Evolutionary conservation across 2,888 invertebrate species (phyloP), one percentile per base, ranked within the genome.

Genomic region (Unio pictorum): DNA sequence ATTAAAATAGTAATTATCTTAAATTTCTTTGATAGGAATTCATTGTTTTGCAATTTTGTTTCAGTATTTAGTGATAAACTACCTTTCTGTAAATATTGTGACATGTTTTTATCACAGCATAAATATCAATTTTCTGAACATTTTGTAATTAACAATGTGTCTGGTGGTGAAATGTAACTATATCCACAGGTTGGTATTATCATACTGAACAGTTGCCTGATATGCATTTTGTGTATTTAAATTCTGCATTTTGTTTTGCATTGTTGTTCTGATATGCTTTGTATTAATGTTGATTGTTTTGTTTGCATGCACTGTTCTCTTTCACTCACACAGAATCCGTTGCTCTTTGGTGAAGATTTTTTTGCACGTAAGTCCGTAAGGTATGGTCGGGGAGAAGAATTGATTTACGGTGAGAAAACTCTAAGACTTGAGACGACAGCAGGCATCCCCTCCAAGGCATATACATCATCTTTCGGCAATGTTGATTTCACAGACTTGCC

Each of bases 401-500:
- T 74, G 59, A 68, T 66, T 17, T 72, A 77, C 45, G 75, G 79
- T 55, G 82, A 82, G n/a, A 71, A 76, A 63, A 67, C 77, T n/a
- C 72, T 69, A 54, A 61, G 67, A 7, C 34, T 66, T 8, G 66
- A 66, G 55, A 64, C 73, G 30, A 58, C 69, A 59, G 72, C 79
- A 66, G 81, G 79, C 61, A 74, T 74, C 54, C 75, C 79, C n/a
- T 74, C 81, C 34, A 74, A 74, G 68, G 76, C 78, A n/a, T 79
- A 78, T 60, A 75, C 76, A 17, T 76, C 77, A 64, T 80, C 81
- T 1, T 67, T 78, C 17, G 77, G 75, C 61, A 78, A 79, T 64
- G 69, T 79, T 55, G 77, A 80, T 60, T 74, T 79, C 55, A 80
- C 95, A 78, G 97, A 97, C 64, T 72, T 80, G 17, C 84, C 84